Conservation (phyloP, 2,888 invertebrate genomes). For the Volucella inflata region DNA sequence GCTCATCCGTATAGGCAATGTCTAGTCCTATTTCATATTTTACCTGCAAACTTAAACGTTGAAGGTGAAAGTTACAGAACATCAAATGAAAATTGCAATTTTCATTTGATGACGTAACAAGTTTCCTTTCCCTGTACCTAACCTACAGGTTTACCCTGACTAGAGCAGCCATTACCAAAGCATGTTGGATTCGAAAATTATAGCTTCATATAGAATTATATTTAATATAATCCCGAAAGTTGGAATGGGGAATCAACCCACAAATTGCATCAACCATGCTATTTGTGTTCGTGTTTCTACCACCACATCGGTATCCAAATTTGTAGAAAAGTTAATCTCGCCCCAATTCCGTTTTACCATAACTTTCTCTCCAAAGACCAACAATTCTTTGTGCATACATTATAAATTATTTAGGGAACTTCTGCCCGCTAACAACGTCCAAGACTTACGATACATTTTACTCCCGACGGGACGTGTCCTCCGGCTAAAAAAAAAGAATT, state of each 20-base stretch:
- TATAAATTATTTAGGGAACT: slow-evolving; percentile 50
- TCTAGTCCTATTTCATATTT: too few species aligned
- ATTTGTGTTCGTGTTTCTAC: not conserved
- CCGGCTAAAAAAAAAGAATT: slow-evolving; percentile 47
- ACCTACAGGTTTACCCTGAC: too few species aligned
- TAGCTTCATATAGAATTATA: too few species aligned
- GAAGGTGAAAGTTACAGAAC: too few species aligned
- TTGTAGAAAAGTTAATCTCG: slow-evolving; percentile 21
- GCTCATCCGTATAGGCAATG: too few species aligned
- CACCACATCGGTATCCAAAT: slow-evolving; percentile 23
- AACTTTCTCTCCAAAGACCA: slow-evolving; percentile 5
- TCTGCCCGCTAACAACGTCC: slow-evolving; percentile 17
- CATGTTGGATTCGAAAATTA: too few species aligned
- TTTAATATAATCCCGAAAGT: too few species aligned
- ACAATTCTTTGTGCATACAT: slow-evolving; percentile 46
- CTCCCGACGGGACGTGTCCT: slow-evolving; percentile 58
- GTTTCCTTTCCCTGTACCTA: too few species aligned
- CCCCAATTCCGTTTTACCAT: not conserved
- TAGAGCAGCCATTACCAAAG: too few species aligned
- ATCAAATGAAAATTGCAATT: too few species aligned
- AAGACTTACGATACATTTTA: slow-evolving; percentile 60
- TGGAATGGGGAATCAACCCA: not conserved
- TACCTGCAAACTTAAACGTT: too few species aligned
- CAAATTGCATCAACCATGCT: not conserved
- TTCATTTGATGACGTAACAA: too few species aligned